Percentiles rank a stretch among this genome's conserved stretches.
phyloP scores from a whole-genome alignment of 2,888 invertebrate genomes.

The Muschampia plurimacula region DNA sequence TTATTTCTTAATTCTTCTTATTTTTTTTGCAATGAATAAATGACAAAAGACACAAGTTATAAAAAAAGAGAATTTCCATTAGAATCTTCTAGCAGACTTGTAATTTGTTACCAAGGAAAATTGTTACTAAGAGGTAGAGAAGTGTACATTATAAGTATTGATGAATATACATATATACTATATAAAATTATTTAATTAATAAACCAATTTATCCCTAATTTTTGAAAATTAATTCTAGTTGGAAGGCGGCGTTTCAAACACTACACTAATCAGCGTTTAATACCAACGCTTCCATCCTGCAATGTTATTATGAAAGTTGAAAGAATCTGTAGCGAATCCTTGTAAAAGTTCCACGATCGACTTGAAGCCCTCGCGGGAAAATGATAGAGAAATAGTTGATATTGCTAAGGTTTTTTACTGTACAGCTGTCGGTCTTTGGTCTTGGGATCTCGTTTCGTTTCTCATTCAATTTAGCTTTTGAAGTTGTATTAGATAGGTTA shows the following conservation, averaged over 20 bases:
- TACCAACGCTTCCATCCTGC: neutral
- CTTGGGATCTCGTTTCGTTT: constrained; percentile 8
- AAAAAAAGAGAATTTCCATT: too few species aligned
- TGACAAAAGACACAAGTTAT: too few species aligned
- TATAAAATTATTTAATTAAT: too few species aligned
- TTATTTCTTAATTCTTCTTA: too few species aligned
- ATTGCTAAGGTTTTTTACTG: constrained; percentile 14
- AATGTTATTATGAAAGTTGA: constrained; percentile 14
- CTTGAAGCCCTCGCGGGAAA: constrained; percentile 14
- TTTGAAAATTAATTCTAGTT: neutral
- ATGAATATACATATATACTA: too few species aligned
- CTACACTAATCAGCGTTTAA: constrained; percentile 1
- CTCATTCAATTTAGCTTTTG: constrained; percentile 23
- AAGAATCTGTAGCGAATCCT: constrained; percentile 1
- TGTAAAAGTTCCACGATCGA: constrained; percentile 21
- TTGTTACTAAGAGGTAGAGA: too few species aligned
- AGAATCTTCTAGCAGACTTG: too few species aligned
- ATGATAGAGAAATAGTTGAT: constrained; percentile 21
- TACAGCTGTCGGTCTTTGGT: constrained; percentile 18
- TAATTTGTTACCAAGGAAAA: too few species aligned
- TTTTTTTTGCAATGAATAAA: too few species aligned
- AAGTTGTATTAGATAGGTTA: neutral
- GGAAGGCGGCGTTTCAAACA: neutral
- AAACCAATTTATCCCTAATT: too few species aligned
- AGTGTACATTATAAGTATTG: too few species aligned